A percentile compares a stretch with the other conserved stretches of the same genome.
Conservation (phyloP, 2,888 invertebrate genomes). For the Aromia moschata region DNA sequence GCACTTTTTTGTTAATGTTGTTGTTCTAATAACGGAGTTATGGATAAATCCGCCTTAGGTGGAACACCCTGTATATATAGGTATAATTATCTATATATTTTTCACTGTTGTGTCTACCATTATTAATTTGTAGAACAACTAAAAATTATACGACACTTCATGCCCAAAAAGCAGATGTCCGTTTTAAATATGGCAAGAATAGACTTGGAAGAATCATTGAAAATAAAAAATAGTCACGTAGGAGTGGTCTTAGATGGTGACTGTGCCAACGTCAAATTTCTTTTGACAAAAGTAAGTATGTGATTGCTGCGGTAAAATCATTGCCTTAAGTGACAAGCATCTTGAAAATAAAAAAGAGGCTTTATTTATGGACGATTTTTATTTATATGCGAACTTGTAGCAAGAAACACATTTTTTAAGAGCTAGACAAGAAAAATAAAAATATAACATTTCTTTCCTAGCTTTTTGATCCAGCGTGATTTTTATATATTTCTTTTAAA, state of each 20-base stretch:
- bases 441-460: not conserved
- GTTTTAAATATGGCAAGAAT: constrained; percentile 30
- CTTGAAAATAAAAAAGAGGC: too few species aligned
- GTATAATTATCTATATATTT: too few species aligned
- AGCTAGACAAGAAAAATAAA: not conserved
- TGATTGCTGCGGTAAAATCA: too few species aligned
- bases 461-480: not conserved
- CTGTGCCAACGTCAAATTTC: constrained; percentile 36
- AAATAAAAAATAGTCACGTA: constrained; percentile 40
- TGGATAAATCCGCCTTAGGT: too few species aligned
- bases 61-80: too few species aligned
- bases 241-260: constrained; percentile 48
- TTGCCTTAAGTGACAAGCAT: too few species aligned
- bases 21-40: too few species aligned
- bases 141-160: constrained; percentile 15
- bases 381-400: too few species aligned
- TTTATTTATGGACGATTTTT: too few species aligned
- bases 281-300: constrained; percentile 44
- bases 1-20: too few species aligned
- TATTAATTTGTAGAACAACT: constrained; percentile 34
- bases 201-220: constrained; percentile 12
- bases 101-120: constrained; percentile 13
- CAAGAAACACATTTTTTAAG: not conserved
- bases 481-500: too few species aligned
- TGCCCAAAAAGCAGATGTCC: constrained; percentile 26